Base-by-base conservation (phyloP, 2,113 vertebrate genomes). In the Sprattus sprattus region DNA sequence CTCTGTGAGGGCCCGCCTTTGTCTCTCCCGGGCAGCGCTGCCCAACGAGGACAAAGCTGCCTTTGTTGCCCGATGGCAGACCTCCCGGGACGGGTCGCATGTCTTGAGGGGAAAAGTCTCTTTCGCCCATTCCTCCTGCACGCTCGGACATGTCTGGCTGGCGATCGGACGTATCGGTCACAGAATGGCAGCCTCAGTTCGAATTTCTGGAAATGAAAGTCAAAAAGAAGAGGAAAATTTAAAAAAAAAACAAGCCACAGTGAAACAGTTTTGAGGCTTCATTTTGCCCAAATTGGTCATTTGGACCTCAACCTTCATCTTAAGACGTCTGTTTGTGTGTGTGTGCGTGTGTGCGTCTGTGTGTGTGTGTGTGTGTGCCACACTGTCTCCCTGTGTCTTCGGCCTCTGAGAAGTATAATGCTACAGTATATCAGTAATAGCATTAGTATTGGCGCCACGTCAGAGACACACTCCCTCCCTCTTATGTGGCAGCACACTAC, bases 1-100 rank as follows among this genome's bases (percentile, higher is more conserved):
- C 71, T 11, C 32, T 5, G 28, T 13, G 71, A 78, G 71, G 2
- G 28, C 71, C 28, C 32, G 32, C 32, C 32, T 39, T 78, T 78
- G 71, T 78, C 52, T 57, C 71, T 93, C 83, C 89, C 81, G 78
- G n/a, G 18, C 39, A 81, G 81, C 46, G 80, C 80, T 87, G 46
- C 28, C 60, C 85, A 67, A 81, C 60, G 16, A 46, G 82, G 84
- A 93, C 91, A 92, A 88, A 88, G 91, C 86, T 88, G 49, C 82
- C 82, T 89, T 91, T 92, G 91, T 92, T 88, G 85, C 84, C 71
- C 90, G 86, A 86, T 87, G 88, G 85, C 39, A 54, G 83, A 85
- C 84, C 83, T 81, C 81, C 49, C 4, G 88, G 87, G n/a, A 86
- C 60, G 45, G 84, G 71, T 60, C 47, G 49, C 50, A 64, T 81